Conservation (phyloP, 2,113 vertebrate genomes). For the Phalacrocorax aristotelis region DNA sequence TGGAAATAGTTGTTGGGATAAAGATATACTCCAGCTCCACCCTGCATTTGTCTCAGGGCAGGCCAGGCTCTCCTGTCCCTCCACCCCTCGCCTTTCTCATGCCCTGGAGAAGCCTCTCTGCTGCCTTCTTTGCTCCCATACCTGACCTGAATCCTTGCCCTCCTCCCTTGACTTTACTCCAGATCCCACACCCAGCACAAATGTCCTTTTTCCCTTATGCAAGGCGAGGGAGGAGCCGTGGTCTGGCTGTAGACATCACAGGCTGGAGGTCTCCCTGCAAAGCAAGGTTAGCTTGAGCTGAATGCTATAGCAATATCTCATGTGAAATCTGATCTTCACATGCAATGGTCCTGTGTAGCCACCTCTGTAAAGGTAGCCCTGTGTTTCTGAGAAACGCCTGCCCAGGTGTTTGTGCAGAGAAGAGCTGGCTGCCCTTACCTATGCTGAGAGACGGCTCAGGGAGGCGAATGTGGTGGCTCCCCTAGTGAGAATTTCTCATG, state of each 20-base stretch:
- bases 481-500: background rate
- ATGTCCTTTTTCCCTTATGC: background rate
- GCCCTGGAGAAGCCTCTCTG: background rate
- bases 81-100: background rate
- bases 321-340: background rate
- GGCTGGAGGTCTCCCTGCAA: background rate
- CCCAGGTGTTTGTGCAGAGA: background rate
- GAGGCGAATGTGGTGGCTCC: background rate
- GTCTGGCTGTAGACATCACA: background rate
- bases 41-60: background rate
- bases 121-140: background rate
- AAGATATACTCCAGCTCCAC: background rate
- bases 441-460: background rate
- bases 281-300: background rate
- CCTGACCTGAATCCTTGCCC: background rate
- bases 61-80: background rate
- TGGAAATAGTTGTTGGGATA: background rate
- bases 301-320: background rate
- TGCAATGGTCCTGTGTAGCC: accelerated
- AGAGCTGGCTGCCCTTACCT: background rate
- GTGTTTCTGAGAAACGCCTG: background rate
- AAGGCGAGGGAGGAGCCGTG: background rate
- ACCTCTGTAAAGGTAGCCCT: background rate
- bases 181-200: background rate
- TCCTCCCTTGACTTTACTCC: background rate